Conservation (phyloP, 2,888 invertebrate genomes). For the Ophonus ardosiacus region DNA sequence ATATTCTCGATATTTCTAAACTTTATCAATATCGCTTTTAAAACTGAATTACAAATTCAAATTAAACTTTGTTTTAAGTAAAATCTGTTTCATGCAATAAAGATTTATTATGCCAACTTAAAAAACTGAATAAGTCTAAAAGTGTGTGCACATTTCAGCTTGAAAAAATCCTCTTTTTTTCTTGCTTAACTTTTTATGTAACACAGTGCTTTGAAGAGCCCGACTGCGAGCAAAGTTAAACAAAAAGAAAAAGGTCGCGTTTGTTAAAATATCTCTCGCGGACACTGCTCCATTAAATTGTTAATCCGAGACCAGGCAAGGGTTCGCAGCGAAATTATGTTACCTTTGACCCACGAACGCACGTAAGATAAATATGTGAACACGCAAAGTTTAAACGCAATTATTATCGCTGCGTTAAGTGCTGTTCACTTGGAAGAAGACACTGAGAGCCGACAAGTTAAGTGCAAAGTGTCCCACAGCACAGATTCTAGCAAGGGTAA, state of each 20-base stretch:
- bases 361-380: conserved; percentile 36
- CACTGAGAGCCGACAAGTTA: background rate
- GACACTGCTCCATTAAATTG: background rate
- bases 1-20: too few species aligned
- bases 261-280: background rate
- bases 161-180: background rate
- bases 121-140: too few species aligned
- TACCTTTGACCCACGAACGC: conserved; percentile 39
- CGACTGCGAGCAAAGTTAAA: background rate
- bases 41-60: too few species aligned
- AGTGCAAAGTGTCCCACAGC: background rate
- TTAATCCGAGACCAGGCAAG: background rate
- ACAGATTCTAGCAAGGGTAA: conserved; percentile 1
- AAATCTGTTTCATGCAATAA: too few species aligned
- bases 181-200: background rate
- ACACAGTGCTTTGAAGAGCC: background rate
- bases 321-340: conserved; percentile 22
- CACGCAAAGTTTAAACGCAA: conserved; percentile 27
- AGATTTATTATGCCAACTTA: too few species aligned
- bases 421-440: background rate
- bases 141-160: background rate
- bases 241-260: background rate
- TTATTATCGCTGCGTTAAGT: conserved; percentile 45
- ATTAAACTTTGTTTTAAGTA: too few species aligned
- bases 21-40: too few species aligned